Evolutionary conservation across 2,113 vertebrate species (phyloP).

Genomic region (Pandion haliaetus): DNA sequence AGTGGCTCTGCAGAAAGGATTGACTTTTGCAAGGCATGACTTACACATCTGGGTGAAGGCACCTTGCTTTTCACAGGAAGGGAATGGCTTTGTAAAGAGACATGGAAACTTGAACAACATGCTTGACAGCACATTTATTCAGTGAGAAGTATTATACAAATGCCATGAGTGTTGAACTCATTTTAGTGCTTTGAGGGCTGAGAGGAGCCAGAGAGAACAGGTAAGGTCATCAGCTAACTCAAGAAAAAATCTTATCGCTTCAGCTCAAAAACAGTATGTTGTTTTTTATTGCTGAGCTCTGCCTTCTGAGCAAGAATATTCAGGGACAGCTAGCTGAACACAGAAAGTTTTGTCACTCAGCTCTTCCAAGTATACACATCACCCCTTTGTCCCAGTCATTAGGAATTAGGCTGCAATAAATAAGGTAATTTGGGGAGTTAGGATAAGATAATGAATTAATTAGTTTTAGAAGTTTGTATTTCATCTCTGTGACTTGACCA

Average conservation of each 20-base stretch:
- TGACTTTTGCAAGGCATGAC: not conserved
- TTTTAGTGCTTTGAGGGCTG: not conserved
- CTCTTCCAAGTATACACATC: not conserved
- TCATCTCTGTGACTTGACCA: not conserved
- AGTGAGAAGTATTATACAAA: not conserved
- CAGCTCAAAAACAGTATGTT: not conserved
- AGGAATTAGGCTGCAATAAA: constrained; percentile 24
- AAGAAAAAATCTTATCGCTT: not conserved
- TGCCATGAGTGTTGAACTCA: not conserved
- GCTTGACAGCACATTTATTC: not conserved
- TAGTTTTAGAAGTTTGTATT: constrained; percentile 5
- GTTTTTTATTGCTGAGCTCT: not conserved
- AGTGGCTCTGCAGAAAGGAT: not conserved
- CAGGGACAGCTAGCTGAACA: not conserved
- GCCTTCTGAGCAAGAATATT: not conserved
- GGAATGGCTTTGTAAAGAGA: not conserved
- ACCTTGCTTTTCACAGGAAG: not conserved
- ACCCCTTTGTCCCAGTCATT: not conserved
- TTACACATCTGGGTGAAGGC: not conserved
- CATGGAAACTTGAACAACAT: not conserved
- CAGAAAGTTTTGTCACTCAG: not conserved
- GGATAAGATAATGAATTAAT: constrained; percentile 24
- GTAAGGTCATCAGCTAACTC: not conserved
- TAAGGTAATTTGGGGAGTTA: not conserved
- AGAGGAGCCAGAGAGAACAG: not conserved